Evolutionary conservation across 2,113 vertebrate genomes (phyloP), one percentile per base, ranked within the genome.

Genomic region (Sylvilagus bachmani): DNA sequence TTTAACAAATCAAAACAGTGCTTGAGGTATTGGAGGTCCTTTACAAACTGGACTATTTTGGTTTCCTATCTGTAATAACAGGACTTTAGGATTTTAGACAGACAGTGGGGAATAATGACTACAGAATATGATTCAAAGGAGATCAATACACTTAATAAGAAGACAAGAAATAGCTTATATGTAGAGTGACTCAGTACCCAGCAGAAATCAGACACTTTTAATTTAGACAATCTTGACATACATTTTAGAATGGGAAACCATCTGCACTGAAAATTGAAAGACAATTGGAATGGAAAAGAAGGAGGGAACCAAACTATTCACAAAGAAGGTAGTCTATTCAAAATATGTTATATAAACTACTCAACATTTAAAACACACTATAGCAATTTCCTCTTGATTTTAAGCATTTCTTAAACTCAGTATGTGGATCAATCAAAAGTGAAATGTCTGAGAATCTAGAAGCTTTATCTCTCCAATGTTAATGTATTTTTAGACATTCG

Each of bases 281-380:
- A 85, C 83, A 88, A 64, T 9, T 75, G 53, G 22, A 53, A 6
- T 69, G 61, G 25, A 29, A 24, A 10, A 78, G 25, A 61, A 79
- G 22, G 31, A 73, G 5, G 19, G 19, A 79, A 87, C 67, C 6
- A 73, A 71, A 74, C 73, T 75, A 80, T 80, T 85, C 44, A 86
- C 55, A 91, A 85, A 89, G 33, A 83, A 87, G 84, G 25, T 27
- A n/a, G 62, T 53, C 21, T 44, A 82, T 95, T 94, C 14, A 90
- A 75, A 90, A 66, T 73, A 82, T 24, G n/a, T 86, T 36, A 38
- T 38, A 21, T 49, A 79, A 93, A 90, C 5, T 16, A 82, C 16
- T 93, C 61, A 33, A 25, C 10, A 64, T 38, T 81, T 44, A 25
- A 92, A 90, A 96, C 81, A 77, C 33, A 19, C 51, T 25, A 58